Evolutionary conservation across 2,888 invertebrate species (phyloP).

Genomic region (Papilio gigon): DNA sequence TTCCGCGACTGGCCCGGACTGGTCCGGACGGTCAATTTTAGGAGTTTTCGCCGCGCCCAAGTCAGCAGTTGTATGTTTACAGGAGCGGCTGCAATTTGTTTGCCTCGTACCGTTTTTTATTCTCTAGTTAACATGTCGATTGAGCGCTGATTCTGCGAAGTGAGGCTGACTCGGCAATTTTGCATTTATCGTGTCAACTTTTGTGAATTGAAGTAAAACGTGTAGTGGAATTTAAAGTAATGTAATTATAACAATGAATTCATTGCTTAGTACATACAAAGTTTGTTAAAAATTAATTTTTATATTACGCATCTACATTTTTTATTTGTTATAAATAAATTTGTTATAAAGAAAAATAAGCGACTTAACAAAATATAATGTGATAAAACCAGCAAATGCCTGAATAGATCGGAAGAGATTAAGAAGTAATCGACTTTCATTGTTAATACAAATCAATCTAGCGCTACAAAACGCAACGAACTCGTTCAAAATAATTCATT

Average conservation of each 20-base stretch:
- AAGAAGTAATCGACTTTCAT: conserved; percentile 24
- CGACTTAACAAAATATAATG: background rate
- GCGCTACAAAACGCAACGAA: conserved; percentile 13
- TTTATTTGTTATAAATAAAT: background rate
- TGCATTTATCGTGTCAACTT: conserved; percentile 19
- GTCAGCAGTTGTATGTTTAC: conserved; percentile 42
- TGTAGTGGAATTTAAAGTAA: background rate
- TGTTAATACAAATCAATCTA: conserved; percentile 22
- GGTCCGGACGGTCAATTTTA: conserved; percentile 64
- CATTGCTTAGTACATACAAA: background rate
- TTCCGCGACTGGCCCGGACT: conserved; percentile 68
- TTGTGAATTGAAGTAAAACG: conserved; percentile 3
- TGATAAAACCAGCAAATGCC: background rate
- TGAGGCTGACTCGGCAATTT: conserved; percentile 13
- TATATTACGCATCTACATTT: too few relatives aligned
- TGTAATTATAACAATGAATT: too few relatives aligned
- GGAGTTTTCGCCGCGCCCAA: conserved; percentile 53
- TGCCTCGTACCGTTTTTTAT: conserved; percentile 38
- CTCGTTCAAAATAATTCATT: conserved; percentile 24
- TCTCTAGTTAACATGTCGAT: conserved; percentile 33
- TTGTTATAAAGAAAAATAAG: background rate
- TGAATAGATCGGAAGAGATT: conserved; percentile 3
- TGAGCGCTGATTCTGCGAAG: conserved; percentile 26
- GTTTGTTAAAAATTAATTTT: too few relatives aligned
- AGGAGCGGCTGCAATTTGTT: conserved; percentile 43